A percentile compares a stretch with the other conserved stretches of the same genome.
Conservation (phyloP, 1,140 invertebrate genomes). For the Apis cerana region DNA sequence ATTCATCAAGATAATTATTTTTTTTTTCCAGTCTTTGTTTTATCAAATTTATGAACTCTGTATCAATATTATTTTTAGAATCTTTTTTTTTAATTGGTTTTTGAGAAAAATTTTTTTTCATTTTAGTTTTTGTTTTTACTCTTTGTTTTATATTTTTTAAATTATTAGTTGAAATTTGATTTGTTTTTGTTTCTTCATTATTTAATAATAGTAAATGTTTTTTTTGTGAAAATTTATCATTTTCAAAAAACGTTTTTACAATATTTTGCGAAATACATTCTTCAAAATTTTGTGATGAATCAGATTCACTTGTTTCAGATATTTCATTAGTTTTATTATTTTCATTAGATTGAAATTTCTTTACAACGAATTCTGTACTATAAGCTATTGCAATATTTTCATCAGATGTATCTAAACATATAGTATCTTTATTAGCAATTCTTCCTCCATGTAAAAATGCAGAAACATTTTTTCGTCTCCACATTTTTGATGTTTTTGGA, state of each 20-base stretch:
- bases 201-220: background rate
- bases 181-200: background rate
- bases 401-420: constrained; percentile 70
- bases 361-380: constrained; percentile 71
- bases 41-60: constrained; percentile 74
- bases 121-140: background rate
- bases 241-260: constrained; percentile 12
- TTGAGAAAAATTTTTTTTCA: constrained; percentile 5
- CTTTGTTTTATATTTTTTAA: background rate
- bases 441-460: constrained; percentile 72
- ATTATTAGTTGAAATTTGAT: background rate
- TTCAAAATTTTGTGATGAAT: background rate
- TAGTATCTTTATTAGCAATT: constrained; percentile 74
- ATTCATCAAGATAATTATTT: constrained; percentile 29
- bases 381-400: constrained; percentile 65
- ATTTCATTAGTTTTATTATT: constrained; percentile 6
- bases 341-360: constrained; percentile 43
- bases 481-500: constrained; percentile 76
- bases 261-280: background rate
- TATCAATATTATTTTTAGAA: constrained; percentile 2
- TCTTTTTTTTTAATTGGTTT: constrained; percentile 6
- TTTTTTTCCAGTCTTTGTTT: constrained; percentile 70
- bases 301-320: background rate
- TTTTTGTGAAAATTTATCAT: background rate
- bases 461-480: constrained; percentile 73